A percentile compares a stretch with the other conserved stretches of the same genome.
Conservation (phyloP, 2,113 vertebrate species). For the Ascaphus truei region DNA sequence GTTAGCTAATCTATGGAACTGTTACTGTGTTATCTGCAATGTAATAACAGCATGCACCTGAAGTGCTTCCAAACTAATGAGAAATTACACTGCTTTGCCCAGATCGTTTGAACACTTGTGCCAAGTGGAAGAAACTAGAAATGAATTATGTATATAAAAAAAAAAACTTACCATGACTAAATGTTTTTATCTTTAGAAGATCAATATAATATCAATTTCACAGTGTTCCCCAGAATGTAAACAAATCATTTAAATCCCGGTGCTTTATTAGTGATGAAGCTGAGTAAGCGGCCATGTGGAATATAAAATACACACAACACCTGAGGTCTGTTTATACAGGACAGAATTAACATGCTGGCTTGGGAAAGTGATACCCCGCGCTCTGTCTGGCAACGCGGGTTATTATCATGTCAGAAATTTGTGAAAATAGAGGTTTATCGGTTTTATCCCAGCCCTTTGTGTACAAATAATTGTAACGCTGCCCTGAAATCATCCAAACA, state of each 20-base stretch:
- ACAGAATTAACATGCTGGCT: conserved; percentile 35
- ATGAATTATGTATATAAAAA: conserved; percentile 25
- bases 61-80: conserved; percentile 21
- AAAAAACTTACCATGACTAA: background rate
- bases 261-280: background rate
- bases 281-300: conserved; percentile 10
- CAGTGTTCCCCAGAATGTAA: conserved; percentile 13
- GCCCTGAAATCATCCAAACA: conserved; percentile 44
- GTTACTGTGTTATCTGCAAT: background rate
- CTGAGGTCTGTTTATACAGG: background rate
- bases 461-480: conserved; percentile 55
- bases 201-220: conserved; percentile 14
- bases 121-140: background rate
- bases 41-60: conserved; percentile 3
- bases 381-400: conserved; percentile 1
- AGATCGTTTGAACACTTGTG: background rate
- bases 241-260: conserved; percentile 8
- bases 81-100: background rate
- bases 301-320: conserved; percentile 29
- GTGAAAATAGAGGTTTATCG: conserved; percentile 41
- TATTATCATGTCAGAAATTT: conserved; percentile 31
- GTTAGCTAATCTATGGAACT: background rate
- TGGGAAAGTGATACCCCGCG: conserved; percentile 39
- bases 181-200: conserved; percentile 23
- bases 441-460: conserved; percentile 24